These are phyloP conservation scores for Heliconius nattereri DNA, from an alignment of 1,140 invertebrate genomes.

Conservation along the genomic window DNA sequence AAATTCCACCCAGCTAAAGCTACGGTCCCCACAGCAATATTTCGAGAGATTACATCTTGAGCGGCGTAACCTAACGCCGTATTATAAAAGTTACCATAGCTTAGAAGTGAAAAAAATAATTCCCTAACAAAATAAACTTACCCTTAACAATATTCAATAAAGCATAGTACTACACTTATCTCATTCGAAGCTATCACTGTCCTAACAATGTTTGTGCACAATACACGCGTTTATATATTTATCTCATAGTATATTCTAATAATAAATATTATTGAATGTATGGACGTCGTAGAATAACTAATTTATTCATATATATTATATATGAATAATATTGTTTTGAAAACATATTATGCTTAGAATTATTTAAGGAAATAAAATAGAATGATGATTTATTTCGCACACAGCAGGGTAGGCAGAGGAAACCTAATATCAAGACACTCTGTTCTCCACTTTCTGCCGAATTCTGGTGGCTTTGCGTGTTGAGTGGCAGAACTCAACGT, in stretches of 20 bases:
- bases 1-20: no score
- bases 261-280: conserved; percentile 21
- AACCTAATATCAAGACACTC: no score
- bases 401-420: no score
- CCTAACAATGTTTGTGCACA: conserved; percentile 29
- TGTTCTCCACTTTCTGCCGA: no score
- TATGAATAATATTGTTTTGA: background rate
- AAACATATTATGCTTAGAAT: background rate
- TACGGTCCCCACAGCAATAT: background rate
- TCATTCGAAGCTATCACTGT: conserved; percentile 46
- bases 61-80: background rate
- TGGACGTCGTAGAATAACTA: background rate
- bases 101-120: background rate
- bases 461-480: no score
- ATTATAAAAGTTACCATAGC: background rate
- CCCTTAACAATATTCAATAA: conserved; percentile 44
- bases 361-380: no score
- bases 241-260: conserved; percentile 17
- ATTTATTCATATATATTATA: background rate
- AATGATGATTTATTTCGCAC: no score
- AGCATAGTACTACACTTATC: conserved; percentile 41
- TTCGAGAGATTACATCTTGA: background rate
- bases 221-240: conserved; percentile 19
- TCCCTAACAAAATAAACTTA: background rate
- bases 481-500: no score